These are phyloP conservation scores for Phoxinus phoxinus DNA, from an alignment of 2,113 vertebrate genomes.

Conservation along the genomic window DNA sequence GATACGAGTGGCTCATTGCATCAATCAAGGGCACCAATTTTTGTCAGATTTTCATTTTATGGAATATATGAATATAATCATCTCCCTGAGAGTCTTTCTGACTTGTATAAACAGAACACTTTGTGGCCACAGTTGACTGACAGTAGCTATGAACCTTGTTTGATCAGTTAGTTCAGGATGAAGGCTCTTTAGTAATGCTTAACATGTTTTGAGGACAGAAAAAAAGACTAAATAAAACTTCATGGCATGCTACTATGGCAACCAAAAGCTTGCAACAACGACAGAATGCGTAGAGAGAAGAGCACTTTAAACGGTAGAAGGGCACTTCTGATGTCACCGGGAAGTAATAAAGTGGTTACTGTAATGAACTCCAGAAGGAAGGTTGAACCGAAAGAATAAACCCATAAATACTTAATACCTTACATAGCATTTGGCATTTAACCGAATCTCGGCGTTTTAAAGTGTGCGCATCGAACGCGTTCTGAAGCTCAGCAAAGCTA, in stretches of 20 bases:
- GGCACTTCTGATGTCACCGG: conserved; percentile 55
- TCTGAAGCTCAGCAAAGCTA: conserved; percentile 38
- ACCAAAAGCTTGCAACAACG: conserved; percentile 43
- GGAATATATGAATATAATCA: conserved; percentile 25
- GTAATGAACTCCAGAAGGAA: conserved; percentile 41
- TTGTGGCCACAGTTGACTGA: conserved; percentile 13
- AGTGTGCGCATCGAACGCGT: conserved; percentile 11
- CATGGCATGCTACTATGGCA: conserved; percentile 59
- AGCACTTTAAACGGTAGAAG: conserved; percentile 51
- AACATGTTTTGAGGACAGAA: conserved; percentile 11
- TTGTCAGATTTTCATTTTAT: conserved; percentile 20
- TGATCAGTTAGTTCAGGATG: conserved; percentile 7
- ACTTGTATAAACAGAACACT: neutral
- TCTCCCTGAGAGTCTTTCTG: neutral
- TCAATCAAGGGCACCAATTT: conserved; percentile 6
- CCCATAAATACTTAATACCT: conserved; percentile 10
- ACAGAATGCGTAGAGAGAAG: conserved; percentile 30
- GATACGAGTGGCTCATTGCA: neutral
- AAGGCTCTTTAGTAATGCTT: conserved; percentile 15
- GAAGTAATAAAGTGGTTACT: conserved; percentile 42
- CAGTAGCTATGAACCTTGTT: neutral
- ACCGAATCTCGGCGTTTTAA: conserved; percentile 8
- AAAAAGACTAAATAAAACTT: conserved; percentile 34
- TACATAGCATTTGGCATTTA: conserved; percentile 5
- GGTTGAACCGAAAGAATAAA: conserved; percentile 24